phyloP scores from a whole-genome alignment of 1,140 invertebrate genomes.

The Drosophila santomea region DNA sequence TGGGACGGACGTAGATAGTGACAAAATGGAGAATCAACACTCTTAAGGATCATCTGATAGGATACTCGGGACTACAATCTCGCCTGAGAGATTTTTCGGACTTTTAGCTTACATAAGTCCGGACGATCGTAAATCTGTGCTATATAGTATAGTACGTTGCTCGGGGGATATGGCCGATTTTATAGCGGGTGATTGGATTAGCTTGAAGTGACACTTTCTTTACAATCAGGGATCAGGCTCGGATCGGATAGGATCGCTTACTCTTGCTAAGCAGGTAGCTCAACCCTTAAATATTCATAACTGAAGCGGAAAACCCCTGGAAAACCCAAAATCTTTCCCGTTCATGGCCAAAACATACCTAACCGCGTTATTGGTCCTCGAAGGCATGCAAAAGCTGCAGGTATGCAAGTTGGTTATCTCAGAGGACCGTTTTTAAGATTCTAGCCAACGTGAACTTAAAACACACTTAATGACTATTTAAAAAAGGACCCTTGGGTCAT shows the following conservation, averaged over 20 bases:
- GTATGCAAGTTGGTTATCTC: background rate
- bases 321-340: slow-evolving; percentile 64
- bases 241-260: slow-evolving; percentile 3
- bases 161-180: slow-evolving; percentile 27
- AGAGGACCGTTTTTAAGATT: background rate
- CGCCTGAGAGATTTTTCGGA: slow-evolving; percentile 1
- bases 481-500: no score
- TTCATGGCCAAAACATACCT: slow-evolving; percentile 64
- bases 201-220: slow-evolving; percentile 36
- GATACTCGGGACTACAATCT: background rate
- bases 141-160: slow-evolving; percentile 17
- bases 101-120: slow-evolving; percentile 51
- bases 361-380: slow-evolving; percentile 11
- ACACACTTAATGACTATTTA: no score
- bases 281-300: slow-evolving; percentile 61
- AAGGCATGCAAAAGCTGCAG: slow-evolving; percentile 2
- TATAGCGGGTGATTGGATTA: slow-evolving; percentile 65
- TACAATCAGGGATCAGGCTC: slow-evolving; percentile 34
- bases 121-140: slow-evolving; percentile 18
- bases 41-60: slow-evolving; percentile 10
- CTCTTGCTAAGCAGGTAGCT: slow-evolving; percentile 42
- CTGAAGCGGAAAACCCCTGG: slow-evolving; percentile 70
- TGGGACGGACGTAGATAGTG: no score
- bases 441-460: no score
- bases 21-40: no score